Percentiles rank a stretch among this genome's conserved stretches.
Evolutionary conservation across 2,888 invertebrate species (phyloP).

Genomic region (Anthrax anthrax): DNA sequence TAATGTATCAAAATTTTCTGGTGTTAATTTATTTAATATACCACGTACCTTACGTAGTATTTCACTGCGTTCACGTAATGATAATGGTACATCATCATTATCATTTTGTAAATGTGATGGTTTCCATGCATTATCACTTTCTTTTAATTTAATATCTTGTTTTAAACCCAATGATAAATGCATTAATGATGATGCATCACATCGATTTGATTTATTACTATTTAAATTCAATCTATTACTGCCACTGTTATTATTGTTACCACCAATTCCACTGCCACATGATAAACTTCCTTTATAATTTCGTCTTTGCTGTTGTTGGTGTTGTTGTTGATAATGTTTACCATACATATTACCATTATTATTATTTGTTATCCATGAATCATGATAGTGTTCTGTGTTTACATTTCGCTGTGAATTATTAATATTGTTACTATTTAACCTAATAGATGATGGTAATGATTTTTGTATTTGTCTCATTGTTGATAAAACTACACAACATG

Average conservation of each 20-base stretch:
- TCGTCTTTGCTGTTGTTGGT: neutral
- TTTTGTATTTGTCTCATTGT: neutral
- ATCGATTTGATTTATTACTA: neutral
- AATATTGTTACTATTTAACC: neutral
- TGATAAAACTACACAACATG: neutral
- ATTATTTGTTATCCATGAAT: neutral
- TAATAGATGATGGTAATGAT: neutral
- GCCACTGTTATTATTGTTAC: neutral
- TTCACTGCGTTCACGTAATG: slow-evolving; percentile 36
- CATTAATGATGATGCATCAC: slow-evolving; percentile 17
- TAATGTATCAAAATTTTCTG: slow-evolving; percentile 72
- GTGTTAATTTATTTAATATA: slow-evolving; percentile 79
- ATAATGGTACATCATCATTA: slow-evolving; percentile 1
- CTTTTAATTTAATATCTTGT: slow-evolving; percentile 64
- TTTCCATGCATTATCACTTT: slow-evolving; percentile 76
- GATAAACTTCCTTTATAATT: neutral
- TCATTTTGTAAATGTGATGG: slow-evolving; percentile 38
- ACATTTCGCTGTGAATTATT: neutral
- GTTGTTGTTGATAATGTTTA: neutral
- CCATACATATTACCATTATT: neutral
- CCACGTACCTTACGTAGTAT: slow-evolving; percentile 65
- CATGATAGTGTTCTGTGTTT: too few species aligned
- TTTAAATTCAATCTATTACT: neutral
- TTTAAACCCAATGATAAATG: slow-evolving; percentile 37
- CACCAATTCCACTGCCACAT: neutral